Percentiles rank a stretch among this genome's conserved stretches.
phyloP scores from a whole-genome alignment of 2,888 invertebrate species.

The Diplolepis rosae region DNA sequence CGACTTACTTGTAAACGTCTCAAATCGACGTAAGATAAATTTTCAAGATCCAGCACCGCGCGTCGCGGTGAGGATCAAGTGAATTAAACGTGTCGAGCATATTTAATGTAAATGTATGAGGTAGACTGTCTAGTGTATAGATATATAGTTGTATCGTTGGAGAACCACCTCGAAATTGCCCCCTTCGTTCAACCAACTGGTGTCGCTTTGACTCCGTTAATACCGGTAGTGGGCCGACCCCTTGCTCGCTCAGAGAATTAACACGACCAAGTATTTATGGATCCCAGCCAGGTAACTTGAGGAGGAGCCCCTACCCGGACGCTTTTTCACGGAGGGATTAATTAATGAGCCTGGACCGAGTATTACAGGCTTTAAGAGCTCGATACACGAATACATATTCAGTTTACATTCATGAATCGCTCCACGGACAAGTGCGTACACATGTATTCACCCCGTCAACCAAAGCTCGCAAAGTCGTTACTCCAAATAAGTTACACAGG shows the following conservation, averaged over 20 bases:
- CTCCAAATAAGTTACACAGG: background rate
- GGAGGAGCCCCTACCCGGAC: slow-evolving; percentile 48
- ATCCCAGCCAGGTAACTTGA: slow-evolving; percentile 63
- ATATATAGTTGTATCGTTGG: slow-evolving; percentile 14
- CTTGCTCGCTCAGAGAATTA: slow-evolving; percentile 67
- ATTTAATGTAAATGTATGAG: background rate
- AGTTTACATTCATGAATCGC: slow-evolving; percentile 30
- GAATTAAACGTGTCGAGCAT: background rate
- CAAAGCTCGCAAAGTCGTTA: background rate
- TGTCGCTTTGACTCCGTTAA: slow-evolving; percentile 45
- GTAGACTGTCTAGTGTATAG: no score
- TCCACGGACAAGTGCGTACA: slow-evolving; percentile 29
- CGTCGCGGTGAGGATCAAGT: background rate
- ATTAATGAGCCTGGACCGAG: slow-evolving; percentile 47
- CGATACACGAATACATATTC: slow-evolving; percentile 40
- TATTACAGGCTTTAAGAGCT: slow-evolving; percentile 38
- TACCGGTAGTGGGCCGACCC: slow-evolving; percentile 68
- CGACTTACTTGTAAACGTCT: slow-evolving; percentile 48
- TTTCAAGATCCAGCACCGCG: background rate
- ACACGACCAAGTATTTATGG: slow-evolving; percentile 69
- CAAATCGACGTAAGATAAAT: slow-evolving; percentile 1
- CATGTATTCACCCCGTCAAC: slow-evolving; percentile 34
- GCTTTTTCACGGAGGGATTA: slow-evolving; percentile 46
- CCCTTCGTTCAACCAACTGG: slow-evolving; percentile 26
- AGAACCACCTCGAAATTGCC: slow-evolving; percentile 38